Conservation (phyloP, 2,888 invertebrate species). For the Teinopalpus imperialis region DNA sequence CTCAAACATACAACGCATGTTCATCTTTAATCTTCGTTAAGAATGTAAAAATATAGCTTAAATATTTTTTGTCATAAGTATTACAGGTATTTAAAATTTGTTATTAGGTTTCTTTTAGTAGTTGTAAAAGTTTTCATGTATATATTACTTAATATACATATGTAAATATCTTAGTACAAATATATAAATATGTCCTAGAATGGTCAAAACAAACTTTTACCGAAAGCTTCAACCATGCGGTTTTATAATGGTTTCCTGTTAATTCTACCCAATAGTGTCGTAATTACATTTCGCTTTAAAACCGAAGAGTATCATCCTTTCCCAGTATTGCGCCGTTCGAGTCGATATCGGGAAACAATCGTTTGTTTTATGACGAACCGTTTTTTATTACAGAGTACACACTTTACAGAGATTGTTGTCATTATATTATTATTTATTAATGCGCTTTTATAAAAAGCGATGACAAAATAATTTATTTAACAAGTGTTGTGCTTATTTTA, state of each 20-base stretch:
- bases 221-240: constrained; percentile 9
- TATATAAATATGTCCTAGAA: neutral
- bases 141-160: no score
- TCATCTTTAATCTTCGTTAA: no score
- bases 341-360: constrained; percentile 51
- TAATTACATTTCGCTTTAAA: constrained; percentile 37
- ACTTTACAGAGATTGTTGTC: constrained; percentile 21
- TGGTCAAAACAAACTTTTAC: constrained; percentile 2
- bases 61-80: no score
- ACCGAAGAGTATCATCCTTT: constrained; percentile 50
- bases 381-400: constrained; percentile 20
- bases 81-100: no score
- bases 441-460: no score
- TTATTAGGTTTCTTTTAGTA: no score
- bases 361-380: constrained; percentile 40
- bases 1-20: no score
- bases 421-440: neutral
- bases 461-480: no score
- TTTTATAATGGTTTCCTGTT: constrained; percentile 22
- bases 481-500: no score
- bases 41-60: no score
- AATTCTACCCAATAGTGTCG: constrained; percentile 24
- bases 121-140: no score
- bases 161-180: no score
- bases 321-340: constrained; percentile 47